Evolutionary conservation across 2,113 vertebrate species (phyloP).

Genomic region (Hippoglossus stenolepis): DNA sequence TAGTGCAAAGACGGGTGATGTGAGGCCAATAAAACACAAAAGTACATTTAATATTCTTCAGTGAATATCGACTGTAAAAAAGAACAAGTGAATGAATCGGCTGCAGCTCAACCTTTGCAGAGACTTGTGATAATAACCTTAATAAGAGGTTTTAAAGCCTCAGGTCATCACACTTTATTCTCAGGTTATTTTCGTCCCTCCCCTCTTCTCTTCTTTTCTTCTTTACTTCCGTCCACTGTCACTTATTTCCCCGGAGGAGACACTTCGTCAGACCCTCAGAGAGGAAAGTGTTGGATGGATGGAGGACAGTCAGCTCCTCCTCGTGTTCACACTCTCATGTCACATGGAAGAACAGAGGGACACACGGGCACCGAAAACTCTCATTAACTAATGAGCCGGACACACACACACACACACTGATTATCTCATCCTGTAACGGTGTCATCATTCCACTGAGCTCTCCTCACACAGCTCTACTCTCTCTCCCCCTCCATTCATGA

Average conservation of each 20-base stretch:
- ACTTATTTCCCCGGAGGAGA: slow-evolving; percentile 46
- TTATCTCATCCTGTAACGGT: slow-evolving; percentile 45
- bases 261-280: slow-evolving; percentile 29
- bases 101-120: slow-evolving; percentile 6
- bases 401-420: slow-evolving; percentile 40
- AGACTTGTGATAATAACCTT: too few species aligned
- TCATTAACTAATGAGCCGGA: slow-evolving; percentile 75
- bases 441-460: slow-evolving; percentile 19
- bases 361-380: slow-evolving; percentile 41
- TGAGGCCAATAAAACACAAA: too few species aligned
- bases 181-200: slow-evolving; percentile 19
- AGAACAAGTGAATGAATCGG: too few species aligned
- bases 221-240: neutral
- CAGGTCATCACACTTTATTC: slow-evolving; percentile 3
- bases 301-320: slow-evolving; percentile 26
- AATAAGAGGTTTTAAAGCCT: neutral
- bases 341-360: slow-evolving; percentile 61
- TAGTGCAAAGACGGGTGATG: too few species aligned
- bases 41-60: too few species aligned
- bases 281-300: slow-evolving; percentile 26
- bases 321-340: slow-evolving; percentile 48
- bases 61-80: too few species aligned
- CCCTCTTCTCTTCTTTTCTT: neutral
- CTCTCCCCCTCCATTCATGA: slow-evolving; percentile 40
- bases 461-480: slow-evolving; percentile 33